Evolutionary conservation across 2,797 vertebrate genomes (phyloP).

Genomic region (Sciurus carolinensis): DNA sequence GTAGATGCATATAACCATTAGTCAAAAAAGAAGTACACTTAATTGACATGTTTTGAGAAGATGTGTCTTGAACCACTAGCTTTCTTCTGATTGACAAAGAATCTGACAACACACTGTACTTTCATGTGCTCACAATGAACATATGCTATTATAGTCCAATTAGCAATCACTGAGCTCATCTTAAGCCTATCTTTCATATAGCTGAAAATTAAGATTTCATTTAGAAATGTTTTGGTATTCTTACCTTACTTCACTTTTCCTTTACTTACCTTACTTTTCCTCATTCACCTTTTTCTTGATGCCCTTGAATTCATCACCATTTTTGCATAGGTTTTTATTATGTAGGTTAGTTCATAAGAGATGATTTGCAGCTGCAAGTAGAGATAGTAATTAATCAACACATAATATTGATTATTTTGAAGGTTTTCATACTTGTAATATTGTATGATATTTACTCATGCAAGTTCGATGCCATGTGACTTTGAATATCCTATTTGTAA

Average conservation of each 20-base stretch:
- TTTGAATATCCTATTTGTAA: slow-evolving; percentile 54
- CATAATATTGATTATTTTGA: slow-evolving; percentile 31
- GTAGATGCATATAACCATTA: neutral
- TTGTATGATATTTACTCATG: slow-evolving; percentile 26
- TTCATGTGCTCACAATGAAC: neutral
- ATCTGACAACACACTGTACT: neutral
- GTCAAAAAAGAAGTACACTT: neutral
- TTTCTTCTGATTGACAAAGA: slow-evolving; percentile 1
- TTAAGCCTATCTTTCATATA: neutral
- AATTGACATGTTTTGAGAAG: slow-evolving; percentile 53
- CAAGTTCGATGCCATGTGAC: neutral
- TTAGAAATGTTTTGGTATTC: slow-evolving; percentile 44
- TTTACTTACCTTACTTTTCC: neutral
- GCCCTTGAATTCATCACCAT: neutral
- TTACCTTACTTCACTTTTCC: neutral
- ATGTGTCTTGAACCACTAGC: slow-evolving; percentile 11
- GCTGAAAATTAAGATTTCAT: slow-evolving; percentile 52
- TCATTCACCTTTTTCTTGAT: neutral
- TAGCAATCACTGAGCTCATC: slow-evolving; percentile 25
- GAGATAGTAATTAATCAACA: slow-evolving; percentile 82
- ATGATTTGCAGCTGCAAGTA: slow-evolving; percentile 84
- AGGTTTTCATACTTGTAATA: neutral
- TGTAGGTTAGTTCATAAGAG: slow-evolving; percentile 86
- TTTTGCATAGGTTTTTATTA: slow-evolving; percentile 29
- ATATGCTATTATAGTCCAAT: neutral